Evolutionary conservation across 2,888 invertebrate species (phyloP).

Genomic region (Gastrophysa polygoni): DNA sequence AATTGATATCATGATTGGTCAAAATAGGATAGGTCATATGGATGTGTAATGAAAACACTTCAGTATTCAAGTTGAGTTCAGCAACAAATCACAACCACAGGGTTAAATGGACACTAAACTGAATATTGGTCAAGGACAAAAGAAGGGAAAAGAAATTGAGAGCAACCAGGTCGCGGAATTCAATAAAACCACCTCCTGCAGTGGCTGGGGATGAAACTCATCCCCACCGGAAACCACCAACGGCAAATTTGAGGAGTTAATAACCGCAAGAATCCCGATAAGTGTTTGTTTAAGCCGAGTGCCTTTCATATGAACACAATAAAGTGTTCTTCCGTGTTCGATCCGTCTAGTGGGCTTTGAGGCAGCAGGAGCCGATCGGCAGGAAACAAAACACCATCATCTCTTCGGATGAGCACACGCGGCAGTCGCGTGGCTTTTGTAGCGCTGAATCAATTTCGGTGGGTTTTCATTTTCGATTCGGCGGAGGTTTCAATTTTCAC

Average conservation of each 20-base stretch:
- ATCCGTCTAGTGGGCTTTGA: not conserved
- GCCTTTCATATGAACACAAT: conserved; percentile 38
- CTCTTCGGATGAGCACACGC: conserved; percentile 31
- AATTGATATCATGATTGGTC: too few species aligned
- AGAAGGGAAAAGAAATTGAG: too few species aligned
- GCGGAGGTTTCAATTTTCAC: conserved; percentile 26
- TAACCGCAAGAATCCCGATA: conserved; percentile 46
- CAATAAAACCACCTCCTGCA: conserved; percentile 25
- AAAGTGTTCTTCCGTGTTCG: conserved; percentile 35
- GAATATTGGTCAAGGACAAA: too few species aligned
- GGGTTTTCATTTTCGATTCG: conserved; percentile 35
- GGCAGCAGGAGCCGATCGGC: conserved; percentile 31
- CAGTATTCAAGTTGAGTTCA: too few species aligned
- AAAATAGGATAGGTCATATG: too few species aligned
- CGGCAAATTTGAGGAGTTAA: conserved; percentile 42
- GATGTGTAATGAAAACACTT: too few species aligned
- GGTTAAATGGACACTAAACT: too few species aligned
- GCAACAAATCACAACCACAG: too few species aligned
- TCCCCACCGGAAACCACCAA: conserved; percentile 27
- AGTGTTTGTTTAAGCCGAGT: conserved; percentile 45
- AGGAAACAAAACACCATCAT: conserved; percentile 38
- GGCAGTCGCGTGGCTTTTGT: conserved; percentile 44
- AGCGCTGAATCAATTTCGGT: conserved; percentile 48
- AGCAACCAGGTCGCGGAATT: not conserved
- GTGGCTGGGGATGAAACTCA: conserved; percentile 10